Base-by-base conservation (phyloP, 2,888 invertebrate species). In the Athrips mouffetella region DNA sequence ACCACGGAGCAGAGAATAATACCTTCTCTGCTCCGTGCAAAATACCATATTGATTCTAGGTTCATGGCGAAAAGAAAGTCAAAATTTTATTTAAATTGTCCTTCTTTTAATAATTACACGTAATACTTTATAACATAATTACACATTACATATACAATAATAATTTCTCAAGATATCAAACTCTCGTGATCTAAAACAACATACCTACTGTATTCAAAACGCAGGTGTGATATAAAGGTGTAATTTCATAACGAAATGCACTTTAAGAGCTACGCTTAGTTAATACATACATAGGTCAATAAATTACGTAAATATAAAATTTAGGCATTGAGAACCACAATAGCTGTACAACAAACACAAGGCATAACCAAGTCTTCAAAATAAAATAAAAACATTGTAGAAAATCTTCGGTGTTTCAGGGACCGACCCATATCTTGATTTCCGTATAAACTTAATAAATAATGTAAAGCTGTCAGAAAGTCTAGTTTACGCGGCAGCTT, bases 81-180 rank as follows among this genome's bases (percentile, higher is more conserved):
- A 2, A n/a, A 8, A 49, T 57, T 76, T 33, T 51, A 75, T 76
- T 81, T 82, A 80, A 85, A 83, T 83, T 78, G 82, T 85, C 84
- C 62, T 85, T 78, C 76, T 86, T 88, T 88, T 85, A 85, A 86
- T 88, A 86, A 84, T 88, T 87, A 87, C 84, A 85, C 75, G 76
- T 88, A 86, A 87, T 88, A 87, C 84, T 86, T 86, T 78, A 83
- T 85, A 88, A 88, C 87, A 86, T 86, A 86, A 86, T 88, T 87
- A 88, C 86, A 88, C 79, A 64, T 76, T 86, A 86, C 81, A 83
- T 80, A 76, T 85, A 85, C 83, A 86, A 86, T 86, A 83, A 85
- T 84, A 85, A 84, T 85, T 85, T 86, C 81, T 81, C 80, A 80
- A 80, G 80, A 81, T 80, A 80, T 81, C 81, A 78, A 85, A 84